Evolutionary conservation across 2,797 vertebrate genomes (phyloP).

Genomic region (Microhierax caerulescens): DNA sequence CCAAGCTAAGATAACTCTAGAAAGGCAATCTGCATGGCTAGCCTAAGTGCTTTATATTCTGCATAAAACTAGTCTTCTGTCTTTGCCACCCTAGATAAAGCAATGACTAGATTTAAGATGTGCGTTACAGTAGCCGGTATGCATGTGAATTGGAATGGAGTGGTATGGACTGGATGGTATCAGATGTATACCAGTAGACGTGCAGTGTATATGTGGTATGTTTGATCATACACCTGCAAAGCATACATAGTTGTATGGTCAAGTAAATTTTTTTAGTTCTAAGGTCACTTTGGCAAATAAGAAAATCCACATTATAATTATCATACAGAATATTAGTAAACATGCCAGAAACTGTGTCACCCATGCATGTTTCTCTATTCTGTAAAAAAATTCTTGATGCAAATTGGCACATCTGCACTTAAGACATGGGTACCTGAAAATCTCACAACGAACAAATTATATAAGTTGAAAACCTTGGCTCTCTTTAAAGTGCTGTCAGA

Average conservation of each 20-base stretch:
- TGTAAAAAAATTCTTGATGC: neutral
- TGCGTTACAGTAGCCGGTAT: neutral
- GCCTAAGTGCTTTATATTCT: neutral
- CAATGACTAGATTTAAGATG: neutral
- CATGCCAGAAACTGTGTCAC: fast-evolving
- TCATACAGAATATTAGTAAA: neutral
- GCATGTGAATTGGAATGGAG: too few species aligned
- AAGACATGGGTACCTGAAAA: neutral
- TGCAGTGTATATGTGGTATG: neutral
- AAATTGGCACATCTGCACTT: neutral
- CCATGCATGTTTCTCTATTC: neutral
- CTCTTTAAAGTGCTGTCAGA: neutral
- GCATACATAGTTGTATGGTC: neutral
- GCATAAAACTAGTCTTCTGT: neutral
- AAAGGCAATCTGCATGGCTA: neutral
- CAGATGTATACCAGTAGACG: neutral
- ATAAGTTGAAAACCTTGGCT: neutral
- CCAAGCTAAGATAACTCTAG: neutral
- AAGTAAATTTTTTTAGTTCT: neutral
- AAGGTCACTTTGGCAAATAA: neutral
- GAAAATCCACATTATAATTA: neutral
- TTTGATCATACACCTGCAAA: neutral
- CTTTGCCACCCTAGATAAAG: neutral
- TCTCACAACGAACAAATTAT: neutral
- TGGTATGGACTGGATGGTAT: neutral